A percentile compares a stretch with the other conserved stretches of the same genome.
Evolutionary conservation across 2,797 vertebrate species (phyloP).

Genomic region (Chanos chanos): DNA sequence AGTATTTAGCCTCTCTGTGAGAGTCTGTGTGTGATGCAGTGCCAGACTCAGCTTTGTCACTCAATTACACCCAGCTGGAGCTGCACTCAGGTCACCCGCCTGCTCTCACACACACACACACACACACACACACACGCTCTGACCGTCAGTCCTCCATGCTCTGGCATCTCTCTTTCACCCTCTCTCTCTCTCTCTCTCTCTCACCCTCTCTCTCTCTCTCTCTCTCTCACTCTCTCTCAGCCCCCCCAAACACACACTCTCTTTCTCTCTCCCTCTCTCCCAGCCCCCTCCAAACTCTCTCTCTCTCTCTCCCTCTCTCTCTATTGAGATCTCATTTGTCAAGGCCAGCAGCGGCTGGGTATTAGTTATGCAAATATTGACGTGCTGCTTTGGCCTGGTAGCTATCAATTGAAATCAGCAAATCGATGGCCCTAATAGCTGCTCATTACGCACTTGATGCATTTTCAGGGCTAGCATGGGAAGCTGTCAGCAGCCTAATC

Average conservation of each 20-base stretch:
- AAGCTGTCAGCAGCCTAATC: constrained; percentile 77
- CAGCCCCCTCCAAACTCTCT: neutral
- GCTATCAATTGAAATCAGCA: constrained; percentile 95
- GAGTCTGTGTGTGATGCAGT: neutral
- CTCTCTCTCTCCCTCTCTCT: constrained; percentile 43
- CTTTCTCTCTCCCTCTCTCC: constrained; percentile 7
- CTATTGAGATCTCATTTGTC: constrained; percentile 80
- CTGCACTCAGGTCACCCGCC: neutral
- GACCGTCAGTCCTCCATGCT: neutral
- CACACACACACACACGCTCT: neutral
- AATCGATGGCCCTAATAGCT: constrained; percentile 94
- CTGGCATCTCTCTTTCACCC: neutral
- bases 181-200: constrained; percentile 8
- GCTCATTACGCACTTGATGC: constrained; percentile 89
- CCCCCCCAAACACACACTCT: neutral
- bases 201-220: neutral
- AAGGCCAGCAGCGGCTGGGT: constrained; percentile 74
- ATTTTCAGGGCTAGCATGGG: constrained; percentile 78
- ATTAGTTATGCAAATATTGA: constrained; percentile 93
- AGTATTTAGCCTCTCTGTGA: neutral
- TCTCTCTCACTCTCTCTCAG: constrained; percentile 7
- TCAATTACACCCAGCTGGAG: neutral
- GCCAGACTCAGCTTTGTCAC: neutral
- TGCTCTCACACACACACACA: neutral
- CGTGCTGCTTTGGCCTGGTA: constrained; percentile 83